Evolutionary conservation across 1,140 invertebrate species (phyloP).

Genomic region (Apolygus lucorum): DNA sequence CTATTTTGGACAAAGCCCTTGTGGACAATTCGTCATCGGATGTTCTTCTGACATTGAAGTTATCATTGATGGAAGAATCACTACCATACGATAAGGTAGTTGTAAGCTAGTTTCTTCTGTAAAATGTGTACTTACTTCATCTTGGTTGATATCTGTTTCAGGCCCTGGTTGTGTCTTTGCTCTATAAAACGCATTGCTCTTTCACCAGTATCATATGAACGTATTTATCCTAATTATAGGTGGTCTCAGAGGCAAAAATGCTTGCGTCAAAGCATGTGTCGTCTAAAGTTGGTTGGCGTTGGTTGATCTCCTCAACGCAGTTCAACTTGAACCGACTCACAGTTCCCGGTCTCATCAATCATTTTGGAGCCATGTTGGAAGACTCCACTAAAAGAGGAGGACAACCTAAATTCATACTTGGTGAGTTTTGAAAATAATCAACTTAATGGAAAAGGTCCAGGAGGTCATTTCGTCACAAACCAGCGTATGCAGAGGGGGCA

Average conservation of each 20-base stretch:
- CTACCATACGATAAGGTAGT: constrained; percentile 45
- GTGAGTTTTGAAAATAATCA: too few relatives aligned
- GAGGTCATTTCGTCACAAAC: too few relatives aligned
- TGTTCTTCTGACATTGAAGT: constrained; percentile 42
- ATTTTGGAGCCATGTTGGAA: constrained; percentile 14
- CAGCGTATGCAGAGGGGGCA: too few relatives aligned
- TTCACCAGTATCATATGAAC: too few relatives aligned
- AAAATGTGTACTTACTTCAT: too few relatives aligned
- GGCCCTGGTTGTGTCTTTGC: too few relatives aligned
- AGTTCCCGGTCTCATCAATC: constrained; percentile 3
- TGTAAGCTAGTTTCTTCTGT: too few relatives aligned
- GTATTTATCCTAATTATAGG: too few relatives aligned
- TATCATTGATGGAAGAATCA: constrained; percentile 43
- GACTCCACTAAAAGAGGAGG: not conserved
- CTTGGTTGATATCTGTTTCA: too few relatives aligned
- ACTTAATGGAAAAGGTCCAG: too few relatives aligned
- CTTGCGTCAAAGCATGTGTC: constrained; percentile 17
- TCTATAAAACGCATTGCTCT: too few relatives aligned
- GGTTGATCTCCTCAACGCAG: constrained; percentile 19
- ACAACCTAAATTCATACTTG: constrained; percentile 14
- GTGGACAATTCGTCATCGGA: constrained; percentile 42
- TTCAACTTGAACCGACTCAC: constrained; percentile 23
- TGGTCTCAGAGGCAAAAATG: constrained; percentile 20
- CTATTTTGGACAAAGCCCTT: constrained; percentile 49
- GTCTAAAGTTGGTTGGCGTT: constrained; percentile 18